Conservation (phyloP, 1,140 invertebrate species). For the Diorhabda carinulata region DNA sequence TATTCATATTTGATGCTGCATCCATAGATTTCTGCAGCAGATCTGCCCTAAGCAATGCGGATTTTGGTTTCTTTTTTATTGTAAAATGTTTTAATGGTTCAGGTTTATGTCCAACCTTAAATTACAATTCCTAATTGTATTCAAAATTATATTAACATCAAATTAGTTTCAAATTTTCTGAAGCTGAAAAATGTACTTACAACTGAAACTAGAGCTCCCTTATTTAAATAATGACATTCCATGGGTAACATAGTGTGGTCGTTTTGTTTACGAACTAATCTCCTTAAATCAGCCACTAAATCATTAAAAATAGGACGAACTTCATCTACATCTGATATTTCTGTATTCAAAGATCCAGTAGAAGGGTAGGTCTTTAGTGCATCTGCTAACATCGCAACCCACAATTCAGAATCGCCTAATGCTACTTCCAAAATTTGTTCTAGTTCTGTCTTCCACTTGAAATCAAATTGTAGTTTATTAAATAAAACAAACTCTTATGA, state of each 20-base stretch:
- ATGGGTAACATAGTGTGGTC: constrained; percentile 85
- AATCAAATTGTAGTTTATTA: constrained; percentile 25
- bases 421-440: constrained; percentile 93
- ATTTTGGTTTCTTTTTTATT: constrained; percentile 92
- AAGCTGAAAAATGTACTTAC: constrained; percentile 53
- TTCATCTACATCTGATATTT: constrained; percentile 79
- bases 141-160: no score
- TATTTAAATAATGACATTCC: constrained; percentile 95
- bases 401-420: constrained; percentile 85
- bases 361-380: constrained; percentile 90
- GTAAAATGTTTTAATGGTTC: constrained; percentile 85
- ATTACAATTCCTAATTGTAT: neutral
- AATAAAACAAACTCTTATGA: no score
- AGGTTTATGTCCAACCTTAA: constrained; percentile 59
- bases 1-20: constrained; percentile 75
- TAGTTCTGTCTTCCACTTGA: constrained; percentile 87
- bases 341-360: constrained; percentile 81
- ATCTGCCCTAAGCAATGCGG: constrained; percentile 83
- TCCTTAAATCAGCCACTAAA: constrained; percentile 80
- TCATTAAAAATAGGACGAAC: constrained; percentile 86
- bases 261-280: constrained; percentile 80
- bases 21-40: constrained; percentile 88
- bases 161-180: no score
- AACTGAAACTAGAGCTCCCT: constrained; percentile 82
- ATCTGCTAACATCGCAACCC: constrained; percentile 95